Evolutionary conservation across 2,113 vertebrate genomes (phyloP), one percentile per base, ranked within the genome.

Genomic region (Peromyscus polionotus): DNA sequence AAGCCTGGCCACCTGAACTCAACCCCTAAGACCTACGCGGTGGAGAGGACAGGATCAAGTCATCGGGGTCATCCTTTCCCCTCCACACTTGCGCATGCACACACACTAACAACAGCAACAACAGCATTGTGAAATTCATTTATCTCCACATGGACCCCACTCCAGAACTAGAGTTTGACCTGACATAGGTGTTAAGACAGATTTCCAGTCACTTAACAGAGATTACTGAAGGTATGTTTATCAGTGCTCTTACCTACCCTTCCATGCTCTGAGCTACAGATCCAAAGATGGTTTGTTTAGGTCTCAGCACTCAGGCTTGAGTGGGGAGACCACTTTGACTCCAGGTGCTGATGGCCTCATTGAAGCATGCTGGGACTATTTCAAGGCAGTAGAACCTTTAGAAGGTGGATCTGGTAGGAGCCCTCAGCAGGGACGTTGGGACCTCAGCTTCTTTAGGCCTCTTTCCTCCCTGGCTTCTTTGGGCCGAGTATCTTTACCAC

Each of bases 241-340:
- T 75, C 87, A 57, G 42, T 72, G 20, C 24, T 42, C 63, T 75
- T 59, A 20, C 31, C 91, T 61, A 91, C 14, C 36, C 3, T 89
- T 95, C 70, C 72, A n/a, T 61, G 24, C 77, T 91, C 83, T 65
- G 39, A 96, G 77, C 67, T 91, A 79, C 33, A 88, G n/a, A 48
- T 12, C 68, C 90, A 88, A 94, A 91, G 90, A 19, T 76, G n/a
- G 31, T 84, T 54, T 70, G 68, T 91, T 90, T 73, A 94, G 54
- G 72, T 22, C 42, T 57, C 1, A 88, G 20, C 45, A 67, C 93
- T 31, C 45, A 65, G 36, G 28, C 19, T 42, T 84, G 33, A 48
- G 63, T 24, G 28, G 72, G 7, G 90, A 81, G 51, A 88, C 42
- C 5, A 39, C 33, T 87, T 17, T 42, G 73, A 36, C 80, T 67